Evolutionary conservation across 2,888 invertebrate genomes (phyloP), one percentile per base, ranked within the genome.

Genomic region (Nasonia oneida): DNA sequence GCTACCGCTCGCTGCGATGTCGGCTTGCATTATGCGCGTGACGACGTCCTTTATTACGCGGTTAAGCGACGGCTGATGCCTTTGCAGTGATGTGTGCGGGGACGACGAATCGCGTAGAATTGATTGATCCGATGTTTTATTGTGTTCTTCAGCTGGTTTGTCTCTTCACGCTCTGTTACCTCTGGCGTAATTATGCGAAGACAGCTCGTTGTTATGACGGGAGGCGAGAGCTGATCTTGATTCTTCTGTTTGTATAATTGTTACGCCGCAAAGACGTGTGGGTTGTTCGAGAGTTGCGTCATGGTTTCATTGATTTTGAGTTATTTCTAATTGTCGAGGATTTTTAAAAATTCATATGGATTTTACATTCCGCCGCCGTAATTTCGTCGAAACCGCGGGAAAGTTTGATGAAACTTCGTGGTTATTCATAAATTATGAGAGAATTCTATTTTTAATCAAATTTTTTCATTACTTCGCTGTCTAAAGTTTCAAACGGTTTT

Each of bases 91-190:
- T 53, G 15, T 10, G 15, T 14, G 15, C 15, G 15, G 57, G 18
- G 18, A 15, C 57, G 57, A 57, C 57, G 57, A 15, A 53, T 53
- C 50, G 50, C 50, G 15, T 53, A 57, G 29, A 29, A 57, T 61
- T 61, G 57, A 61, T 61, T n/a, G 53, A 5, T 53, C 53, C 53
- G 53, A 53, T 53, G 53, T 53, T 53, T 18, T 53, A 12, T 29
- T 29, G 29, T 1, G 1, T 29, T 1, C 29, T 29, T 29, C 29
- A 29, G 1, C 29, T 29, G 29, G 29, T 29, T 29, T 29, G 29
- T 50, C 37, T 75, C 50, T 81, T 81, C 64, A 75, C 50, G 81
- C 75, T 75, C 81, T 75, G 75, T 50, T 75, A 81, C 64, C 37
- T 47, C 50, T 47, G 64, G 47, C 33, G 50, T 75, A 81, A 81